Percentiles rank a stretch among this genome's conserved stretches.
phyloP scores from a whole-genome alignment of 2,113 vertebrate genomes.

The Elephas maximus region DNA sequence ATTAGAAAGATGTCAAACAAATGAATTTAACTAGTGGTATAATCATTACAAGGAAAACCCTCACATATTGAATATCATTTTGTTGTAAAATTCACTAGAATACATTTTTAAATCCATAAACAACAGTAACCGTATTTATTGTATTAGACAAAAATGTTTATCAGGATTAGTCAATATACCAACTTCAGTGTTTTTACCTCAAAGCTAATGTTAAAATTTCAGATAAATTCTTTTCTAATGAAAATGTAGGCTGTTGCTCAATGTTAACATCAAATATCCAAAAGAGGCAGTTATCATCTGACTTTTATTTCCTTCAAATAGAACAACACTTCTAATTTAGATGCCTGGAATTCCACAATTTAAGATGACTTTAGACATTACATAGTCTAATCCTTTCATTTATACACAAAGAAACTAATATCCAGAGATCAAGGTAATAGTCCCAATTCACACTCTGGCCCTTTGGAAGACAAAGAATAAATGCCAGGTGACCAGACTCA shows the following conservation, averaged over 20 bases:
- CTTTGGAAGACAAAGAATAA: not conserved
- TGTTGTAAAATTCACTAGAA: conserved; percentile 55
- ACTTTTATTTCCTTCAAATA: conserved; percentile 46
- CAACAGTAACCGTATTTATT: not conserved
- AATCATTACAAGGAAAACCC: conserved; percentile 61
- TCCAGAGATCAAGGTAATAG: not conserved
- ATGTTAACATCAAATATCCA: conserved; percentile 32
- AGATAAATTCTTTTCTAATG: conserved; percentile 33
- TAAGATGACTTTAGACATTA: conserved; percentile 11
- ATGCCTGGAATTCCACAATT: conserved; percentile 30
- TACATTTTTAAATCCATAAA: conserved; percentile 48
- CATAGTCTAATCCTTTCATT: not conserved
- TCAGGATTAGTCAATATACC: not conserved
- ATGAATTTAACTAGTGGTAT: conserved; percentile 74
- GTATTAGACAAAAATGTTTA: conserved; percentile 27
- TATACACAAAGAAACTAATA: not conserved
- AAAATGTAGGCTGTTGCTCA: conserved; percentile 41
- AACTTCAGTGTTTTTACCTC: not conserved
- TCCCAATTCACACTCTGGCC: not conserved
- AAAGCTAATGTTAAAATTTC: conserved; percentile 41
- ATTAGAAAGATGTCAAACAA: conserved; percentile 87
- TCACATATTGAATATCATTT: not conserved
- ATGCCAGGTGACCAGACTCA: not conserved
- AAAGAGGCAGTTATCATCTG: conserved; percentile 44
- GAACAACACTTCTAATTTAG: conserved; percentile 5